Base-by-base conservation (phyloP, 2,797 vertebrate species). In the Galagoides demidoff region DNA sequence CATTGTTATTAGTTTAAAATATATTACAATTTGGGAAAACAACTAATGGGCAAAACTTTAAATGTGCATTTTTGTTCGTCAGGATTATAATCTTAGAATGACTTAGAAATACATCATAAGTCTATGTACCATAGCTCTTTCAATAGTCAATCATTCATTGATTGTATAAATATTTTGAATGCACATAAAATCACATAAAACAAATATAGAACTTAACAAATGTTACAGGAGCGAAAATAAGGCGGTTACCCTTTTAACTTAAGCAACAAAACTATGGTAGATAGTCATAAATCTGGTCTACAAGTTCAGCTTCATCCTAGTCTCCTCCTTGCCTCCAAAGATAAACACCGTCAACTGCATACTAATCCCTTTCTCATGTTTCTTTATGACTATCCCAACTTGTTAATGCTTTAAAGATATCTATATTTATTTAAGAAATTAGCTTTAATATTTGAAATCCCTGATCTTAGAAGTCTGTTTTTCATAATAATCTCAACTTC, bases 291-390 rank as follows among this genome's bases (percentile, higher is more conserved):
- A n/a, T 43, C n/a, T 77, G 4, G 37, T 68, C 43, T 7, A 2
- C 12, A 7, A 8, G 0, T 2, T 19, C 4, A 11, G n/a, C 7
- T 16, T 7, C 12, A 7, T 3, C 4, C 39, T 4, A 64, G 3
- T 3, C 0, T 0, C 1, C 8, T 11, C 7, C 0, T 0, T 93
- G 23, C 25, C 16, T 55, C 43, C 14, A 79, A 59, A 68, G 37
- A 37, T 12, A 87, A 76, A 77, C 0, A n/a, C 2, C 57, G 16
- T 3, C 14, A 6, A 34, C 13, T 29, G 12, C 17, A 23, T 37
- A 88, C 20, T 17, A 29, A 55, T 61, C 4, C 25, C 7, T 39
- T 76, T 19, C 3, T 70, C 37, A 31, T 16, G 1, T 10, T 90
- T 89, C 4, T 66, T 52, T 34, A 29, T 79, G 7, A 59, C 2